A percentile compares a stretch with the other conserved stretches of the same genome.
phyloP scores from a whole-genome alignment of 2,797 vertebrate genomes.

The Mus spretus region DNA sequence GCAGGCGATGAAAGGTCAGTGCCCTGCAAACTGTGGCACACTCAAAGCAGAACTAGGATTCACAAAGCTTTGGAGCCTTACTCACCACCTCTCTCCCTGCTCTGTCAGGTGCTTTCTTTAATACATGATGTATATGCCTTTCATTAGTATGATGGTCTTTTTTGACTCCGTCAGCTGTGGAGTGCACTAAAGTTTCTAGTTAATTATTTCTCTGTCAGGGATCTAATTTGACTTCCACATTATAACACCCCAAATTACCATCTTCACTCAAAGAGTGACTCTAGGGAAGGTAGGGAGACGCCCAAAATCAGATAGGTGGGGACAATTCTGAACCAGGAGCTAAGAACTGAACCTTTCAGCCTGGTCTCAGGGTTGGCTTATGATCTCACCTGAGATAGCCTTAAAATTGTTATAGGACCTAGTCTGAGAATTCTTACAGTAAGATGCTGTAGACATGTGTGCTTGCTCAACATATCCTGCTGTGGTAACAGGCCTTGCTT shows the following conservation, averaged over 20 bases:
- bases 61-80: background rate
- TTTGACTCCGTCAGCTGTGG: background rate
- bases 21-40: background rate
- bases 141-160: background rate
- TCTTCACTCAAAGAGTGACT: background rate
- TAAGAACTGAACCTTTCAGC: background rate
- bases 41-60: background rate
- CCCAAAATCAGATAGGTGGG: background rate
- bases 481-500: background rate
- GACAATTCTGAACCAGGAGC: background rate
- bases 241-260: background rate
- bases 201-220: background rate
- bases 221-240: conserved; percentile 53
- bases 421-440: background rate
- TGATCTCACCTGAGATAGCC: background rate
- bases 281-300: background rate
- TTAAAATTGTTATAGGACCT: background rate
- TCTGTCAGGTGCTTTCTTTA: background rate
- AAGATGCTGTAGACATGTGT: background rate
- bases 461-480: background rate
- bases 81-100: background rate
- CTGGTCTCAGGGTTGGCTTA: background rate
- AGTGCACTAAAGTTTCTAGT: background rate
- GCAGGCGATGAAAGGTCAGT: background rate
- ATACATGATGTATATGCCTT: background rate